Base-by-base conservation (phyloP, 2,888 invertebrate species). In the Cephus sareptanus region DNA sequence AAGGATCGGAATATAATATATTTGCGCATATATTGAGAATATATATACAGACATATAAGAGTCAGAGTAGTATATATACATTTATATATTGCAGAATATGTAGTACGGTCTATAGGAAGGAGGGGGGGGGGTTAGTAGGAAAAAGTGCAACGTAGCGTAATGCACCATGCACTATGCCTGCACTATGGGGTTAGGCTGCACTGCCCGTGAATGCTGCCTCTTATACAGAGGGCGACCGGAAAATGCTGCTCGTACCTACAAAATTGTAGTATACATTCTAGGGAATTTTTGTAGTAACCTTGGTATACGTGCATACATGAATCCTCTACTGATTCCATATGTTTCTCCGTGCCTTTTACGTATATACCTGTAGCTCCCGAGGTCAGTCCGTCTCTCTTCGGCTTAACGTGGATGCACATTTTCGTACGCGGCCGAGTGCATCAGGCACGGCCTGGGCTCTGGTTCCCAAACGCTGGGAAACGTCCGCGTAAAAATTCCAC, bases 171-270 rank as follows among this genome's bases (percentile, higher is more conserved):
- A 56, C 56, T 40, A 75, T 77, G 70, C 35, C 35, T 77, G 74
- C 76, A 74, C 73, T 74, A 35, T 13, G 31, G 74, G 79, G 79
- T 77, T 33, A 12, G 30, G 30, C 15, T 13, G 31, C 71, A 11
- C 15, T 30, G 34, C 12, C 34, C 73, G 34, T 76, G 84, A 76
- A 81, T 80, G 80, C 79, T 74, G 56, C 77, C 79, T 79, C 77
- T 74, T 80, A 83, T 81, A 83, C 82, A 85, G 82, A 82, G 78
- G 81, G 75, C 74, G 56, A 69, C 80, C 56, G 56, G 23, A 56
- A 56, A 23, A 56, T 23, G 23, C 6, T 6, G 23, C 9, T 9
- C 1, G 56, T 23, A 56, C 23, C 9, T 23, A 23, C 0, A 56
- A 23, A 23, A 1, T 15, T 9, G 9, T 9, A 9, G 23, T 56